Conservation (phyloP, 2,888 invertebrate species). For the Parnassius mnemosyne region DNA sequence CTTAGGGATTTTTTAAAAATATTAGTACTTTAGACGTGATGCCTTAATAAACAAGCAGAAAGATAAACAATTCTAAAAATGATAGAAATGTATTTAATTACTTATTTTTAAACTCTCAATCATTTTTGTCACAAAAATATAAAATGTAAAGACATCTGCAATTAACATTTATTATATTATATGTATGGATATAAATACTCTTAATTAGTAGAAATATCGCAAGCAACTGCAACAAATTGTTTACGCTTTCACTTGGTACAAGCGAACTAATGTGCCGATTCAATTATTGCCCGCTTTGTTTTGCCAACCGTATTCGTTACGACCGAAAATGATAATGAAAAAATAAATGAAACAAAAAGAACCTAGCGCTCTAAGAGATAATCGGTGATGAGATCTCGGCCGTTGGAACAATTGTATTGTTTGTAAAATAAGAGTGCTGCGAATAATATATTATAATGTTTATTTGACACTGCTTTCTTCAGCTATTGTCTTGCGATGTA, state of each 20-base stretch:
- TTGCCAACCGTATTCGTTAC: conserved; percentile 42
- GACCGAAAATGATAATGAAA: conserved; percentile 37
- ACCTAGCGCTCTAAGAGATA: conserved; percentile 49
- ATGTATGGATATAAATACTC: not conserved
- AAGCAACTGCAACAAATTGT: conserved; percentile 11
- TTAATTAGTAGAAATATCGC: not conserved
- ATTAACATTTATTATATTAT: not conserved
- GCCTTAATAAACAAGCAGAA: no score
- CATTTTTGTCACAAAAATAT: no score
- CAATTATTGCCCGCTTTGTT: conserved; percentile 57
- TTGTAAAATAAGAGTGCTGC: conserved; percentile 65
- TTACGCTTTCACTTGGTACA: conserved; percentile 45
- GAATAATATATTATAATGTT: conserved; percentile 52
- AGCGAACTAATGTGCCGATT: conserved; percentile 50
- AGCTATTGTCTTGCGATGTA: conserved; percentile 22
- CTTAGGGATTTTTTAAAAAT: no score
- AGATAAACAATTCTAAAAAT: no score
- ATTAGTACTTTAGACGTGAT: no score
- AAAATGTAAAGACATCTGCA: no score
- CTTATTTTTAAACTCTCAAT: no score
- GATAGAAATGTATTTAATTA: no score
- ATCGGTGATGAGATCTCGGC: conserved; percentile 62
- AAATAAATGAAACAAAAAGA: conserved; percentile 38
- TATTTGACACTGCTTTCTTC: conserved; percentile 49
- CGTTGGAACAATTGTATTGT: conserved; percentile 61